phyloP scores from a whole-genome alignment of 2,888 invertebrate genomes.

The Eupeodes latifasciatus region DNA sequence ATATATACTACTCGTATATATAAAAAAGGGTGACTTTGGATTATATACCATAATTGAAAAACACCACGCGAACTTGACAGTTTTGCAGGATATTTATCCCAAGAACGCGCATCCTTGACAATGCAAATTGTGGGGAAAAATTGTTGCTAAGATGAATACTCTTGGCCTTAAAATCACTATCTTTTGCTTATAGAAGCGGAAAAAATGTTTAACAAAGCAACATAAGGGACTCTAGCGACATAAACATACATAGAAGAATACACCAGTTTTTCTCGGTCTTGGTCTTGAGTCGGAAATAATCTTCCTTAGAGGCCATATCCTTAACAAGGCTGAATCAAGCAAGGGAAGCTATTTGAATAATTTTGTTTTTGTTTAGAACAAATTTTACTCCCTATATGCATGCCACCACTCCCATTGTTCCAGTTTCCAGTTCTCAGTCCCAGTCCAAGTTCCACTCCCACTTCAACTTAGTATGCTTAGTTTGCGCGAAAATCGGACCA shows the following conservation, averaged over 20 bases:
- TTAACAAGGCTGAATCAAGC: background rate
- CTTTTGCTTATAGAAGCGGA: constrained; percentile 54
- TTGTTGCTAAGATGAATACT: constrained; percentile 53
- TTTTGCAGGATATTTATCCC: constrained; percentile 37
- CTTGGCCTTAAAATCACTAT: constrained; percentile 44
- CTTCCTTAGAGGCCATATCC: constrained; percentile 27
- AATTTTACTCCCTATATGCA: too few relatives aligned
- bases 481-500: constrained; percentile 41
- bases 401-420: too few relatives aligned
- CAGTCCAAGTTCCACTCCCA: background rate
- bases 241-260: background rate
- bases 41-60: constrained; percentile 55
- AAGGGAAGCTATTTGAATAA: constrained; percentile 16
- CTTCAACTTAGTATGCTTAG: background rate
- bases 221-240: constrained; percentile 39
- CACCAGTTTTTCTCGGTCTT: background rate
- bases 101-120: constrained; percentile 61
- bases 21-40: constrained; percentile 50
- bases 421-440: too few relatives aligned
- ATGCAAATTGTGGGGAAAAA: constrained; percentile 57
- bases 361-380: background rate
- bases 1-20: background rate
- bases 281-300: constrained; percentile 37
- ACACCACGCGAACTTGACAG: constrained; percentile 72
- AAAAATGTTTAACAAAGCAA: constrained; percentile 53